These are phyloP conservation scores for Mechanitis messenoides DNA, from an alignment of 2,888 invertebrate species.

Conservation along the genomic window DNA sequence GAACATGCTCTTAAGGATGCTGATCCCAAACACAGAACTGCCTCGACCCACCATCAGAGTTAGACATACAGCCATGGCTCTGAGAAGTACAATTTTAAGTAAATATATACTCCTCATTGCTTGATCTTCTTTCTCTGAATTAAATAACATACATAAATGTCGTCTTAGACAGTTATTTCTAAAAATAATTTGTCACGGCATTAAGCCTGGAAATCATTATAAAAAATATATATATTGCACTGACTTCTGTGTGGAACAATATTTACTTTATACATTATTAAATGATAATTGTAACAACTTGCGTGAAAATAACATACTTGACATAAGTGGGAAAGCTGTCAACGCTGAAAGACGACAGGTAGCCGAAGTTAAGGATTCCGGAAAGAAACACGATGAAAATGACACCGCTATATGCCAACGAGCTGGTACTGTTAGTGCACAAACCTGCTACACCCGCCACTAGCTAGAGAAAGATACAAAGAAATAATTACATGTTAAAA, in stretches of 20 bases:
- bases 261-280: neutral
- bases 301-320: slow-evolving; percentile 44
- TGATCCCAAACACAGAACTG: slow-evolving; percentile 78
- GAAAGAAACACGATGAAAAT: slow-evolving; percentile 47
- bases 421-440: slow-evolving; percentile 42
- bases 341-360: slow-evolving; percentile 55
- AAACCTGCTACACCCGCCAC: slow-evolving; percentile 45
- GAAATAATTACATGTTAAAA: too few species aligned
- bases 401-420: slow-evolving; percentile 48
- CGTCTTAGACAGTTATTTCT: too few species aligned
- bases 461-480: slow-evolving; percentile 39
- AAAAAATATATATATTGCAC: slow-evolving; percentile 27
- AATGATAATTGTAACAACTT: too few species aligned
- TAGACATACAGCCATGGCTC: slow-evolving; percentile 79
- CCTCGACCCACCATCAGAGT: slow-evolving; percentile 78
- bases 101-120: neutral
- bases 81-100: slow-evolving; percentile 32
- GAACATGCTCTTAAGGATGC: slow-evolving; percentile 76
- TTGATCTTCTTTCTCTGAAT: too few species aligned
- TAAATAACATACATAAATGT: too few species aligned
- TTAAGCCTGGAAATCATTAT: too few species aligned
- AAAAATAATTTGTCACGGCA: too few species aligned
- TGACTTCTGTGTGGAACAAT: neutral
- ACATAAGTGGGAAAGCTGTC: slow-evolving; percentile 67
- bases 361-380: slow-evolving; percentile 56